Evolutionary conservation across 2,888 invertebrate species (phyloP).

Genomic region (Limnephilus marmoratus): DNA sequence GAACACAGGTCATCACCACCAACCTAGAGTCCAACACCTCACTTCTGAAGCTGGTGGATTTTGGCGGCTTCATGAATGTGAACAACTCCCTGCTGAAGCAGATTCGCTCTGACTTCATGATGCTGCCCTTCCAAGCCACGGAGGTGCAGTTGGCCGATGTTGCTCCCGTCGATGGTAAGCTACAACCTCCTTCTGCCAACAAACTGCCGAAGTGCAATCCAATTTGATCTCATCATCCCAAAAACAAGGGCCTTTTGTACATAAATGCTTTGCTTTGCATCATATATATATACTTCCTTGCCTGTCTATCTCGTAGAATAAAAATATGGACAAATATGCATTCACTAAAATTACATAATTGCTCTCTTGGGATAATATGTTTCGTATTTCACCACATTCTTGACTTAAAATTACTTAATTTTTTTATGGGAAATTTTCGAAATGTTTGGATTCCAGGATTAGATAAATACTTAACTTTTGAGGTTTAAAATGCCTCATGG

Average conservation of each 20-base stretch:
- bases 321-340: too few relatives aligned
- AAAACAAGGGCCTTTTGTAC: not conserved
- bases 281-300: too few relatives aligned
- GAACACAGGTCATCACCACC: conserved; percentile 87
- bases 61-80: conserved; percentile 93
- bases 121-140: conserved; percentile 97
- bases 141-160: conserved; percentile 96
- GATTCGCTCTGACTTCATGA: conserved; percentile 95
- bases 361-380: too few relatives aligned
- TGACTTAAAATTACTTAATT: too few relatives aligned
- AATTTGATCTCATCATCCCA: not conserved
- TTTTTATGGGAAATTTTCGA: too few relatives aligned
- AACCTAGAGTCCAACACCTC: conserved; percentile 84
- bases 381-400: too few relatives aligned
- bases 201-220: not conserved
- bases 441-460: too few relatives aligned
- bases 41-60: conserved; percentile 94
- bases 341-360: too few relatives aligned
- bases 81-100: conserved; percentile 89
- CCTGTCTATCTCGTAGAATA: too few relatives aligned
- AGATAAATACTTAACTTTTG: too few relatives aligned
- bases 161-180: conserved; percentile 84
- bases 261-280: too few relatives aligned
- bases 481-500: too few relatives aligned
- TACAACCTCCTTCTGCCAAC: not conserved